A percentile compares a stretch with the other conserved stretches of the same genome.
Conservation (phyloP, 2,113 vertebrate species). For the Channa maculata region DNA sequence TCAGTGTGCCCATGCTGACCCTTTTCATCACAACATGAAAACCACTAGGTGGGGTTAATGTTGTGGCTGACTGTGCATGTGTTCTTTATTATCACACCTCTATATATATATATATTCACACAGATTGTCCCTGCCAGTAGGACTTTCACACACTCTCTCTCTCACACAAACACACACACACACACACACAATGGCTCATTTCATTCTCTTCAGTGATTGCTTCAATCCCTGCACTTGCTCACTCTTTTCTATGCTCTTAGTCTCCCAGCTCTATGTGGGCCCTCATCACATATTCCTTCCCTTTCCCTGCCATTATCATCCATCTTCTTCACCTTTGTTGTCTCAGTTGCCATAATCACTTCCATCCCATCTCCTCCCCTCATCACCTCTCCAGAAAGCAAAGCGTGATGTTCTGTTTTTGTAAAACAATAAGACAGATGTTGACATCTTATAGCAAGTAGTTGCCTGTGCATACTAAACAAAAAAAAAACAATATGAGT, state of each 20-base stretch:
- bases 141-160: background rate
- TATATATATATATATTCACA: conserved; percentile 18
- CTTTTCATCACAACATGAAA: too few species aligned
- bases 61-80: background rate
- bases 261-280: conserved; percentile 6
- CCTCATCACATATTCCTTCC: conserved; percentile 21
- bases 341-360: conserved; percentile 40
- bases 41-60: too few species aligned
- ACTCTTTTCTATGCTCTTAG: conserved; percentile 2
- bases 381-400: conserved; percentile 30
- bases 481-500: conserved; percentile 13
- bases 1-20: too few species aligned
- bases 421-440: conserved; percentile 35
- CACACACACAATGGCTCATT: conserved; percentile 22
- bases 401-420: conserved; percentile 5
- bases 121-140: conserved; percentile 10
- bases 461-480: conserved; percentile 2
- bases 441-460: conserved; percentile 1
- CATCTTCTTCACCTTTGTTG: conserved; percentile 64
- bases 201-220: conserved; percentile 21
- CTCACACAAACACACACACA: background rate
- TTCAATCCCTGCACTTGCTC: conserved; percentile 3
- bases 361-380: conserved; percentile 33
- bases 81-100: conserved; percentile 4
- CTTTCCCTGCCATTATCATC: conserved; percentile 58